Conservation (phyloP, 1,140 invertebrate genomes). For the Hypothenemus hampei region DNA sequence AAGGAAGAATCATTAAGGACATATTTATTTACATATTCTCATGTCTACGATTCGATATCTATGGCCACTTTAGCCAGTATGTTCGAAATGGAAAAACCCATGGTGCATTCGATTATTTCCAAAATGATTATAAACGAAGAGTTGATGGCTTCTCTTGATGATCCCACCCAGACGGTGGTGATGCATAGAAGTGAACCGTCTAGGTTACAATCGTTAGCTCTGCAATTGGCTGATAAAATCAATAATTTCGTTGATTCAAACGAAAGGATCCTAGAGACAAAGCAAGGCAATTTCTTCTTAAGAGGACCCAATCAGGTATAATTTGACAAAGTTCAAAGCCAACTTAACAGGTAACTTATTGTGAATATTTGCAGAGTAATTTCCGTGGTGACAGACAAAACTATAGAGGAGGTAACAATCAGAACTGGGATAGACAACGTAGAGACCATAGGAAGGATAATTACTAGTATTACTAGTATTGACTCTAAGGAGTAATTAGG, state of each 20-base stretch:
- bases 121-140: conserved; percentile 99
- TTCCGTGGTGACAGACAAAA: conserved; percentile 45
- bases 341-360: too few species aligned
- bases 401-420: conserved; percentile 39
- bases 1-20: conserved; percentile 96
- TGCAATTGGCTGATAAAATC: conserved; percentile 88
- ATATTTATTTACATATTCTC: conserved; percentile 96
- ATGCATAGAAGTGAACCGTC: conserved; percentile 99
- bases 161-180: conserved; percentile 95
- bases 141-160: conserved; percentile 94
- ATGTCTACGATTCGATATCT: conserved; percentile 95
- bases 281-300: conserved; percentile 72
- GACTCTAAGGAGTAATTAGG: too few species aligned
- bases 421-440: conserved; percentile 48
- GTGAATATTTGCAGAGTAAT: conserved; percentile 40
- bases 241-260: conserved; percentile 93
- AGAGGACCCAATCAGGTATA: conserved; percentile 52
- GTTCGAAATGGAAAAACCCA: conserved; percentile 84
- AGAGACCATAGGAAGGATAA: too few species aligned
- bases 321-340: too few species aligned
- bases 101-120: conserved; percentile 94
- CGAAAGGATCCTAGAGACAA: too few species aligned
- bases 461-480: too few species aligned
- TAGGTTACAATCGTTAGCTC: conserved; percentile 89
- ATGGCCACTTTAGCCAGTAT: conserved; percentile 85